Percentiles rank a stretch among this genome's conserved stretches.
phyloP scores from a whole-genome alignment of 2,888 invertebrate genomes.

The Petrophora chlorosata region DNA sequence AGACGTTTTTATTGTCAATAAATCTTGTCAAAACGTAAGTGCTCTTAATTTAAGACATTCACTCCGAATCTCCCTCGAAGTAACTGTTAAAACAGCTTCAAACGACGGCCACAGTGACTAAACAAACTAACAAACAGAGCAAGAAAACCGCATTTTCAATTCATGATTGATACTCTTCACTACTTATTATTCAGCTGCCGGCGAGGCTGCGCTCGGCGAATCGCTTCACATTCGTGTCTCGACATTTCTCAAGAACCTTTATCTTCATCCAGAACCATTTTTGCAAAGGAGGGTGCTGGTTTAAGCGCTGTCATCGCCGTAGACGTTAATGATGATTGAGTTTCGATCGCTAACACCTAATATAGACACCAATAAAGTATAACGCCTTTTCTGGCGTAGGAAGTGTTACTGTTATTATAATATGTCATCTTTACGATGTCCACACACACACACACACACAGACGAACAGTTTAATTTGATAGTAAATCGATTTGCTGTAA shows the following conservation, averaged over 20 bases:
- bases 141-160: constrained; percentile 6
- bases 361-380: background rate
- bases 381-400: background rate
- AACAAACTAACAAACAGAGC: background rate
- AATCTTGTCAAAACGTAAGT: background rate
- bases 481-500: constrained; percentile 13
- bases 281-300: background rate
- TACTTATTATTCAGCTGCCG: constrained; percentile 5
- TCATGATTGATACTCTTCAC: constrained; percentile 5
- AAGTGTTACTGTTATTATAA: constrained; percentile 18
- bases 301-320: background rate
- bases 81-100: background rate
- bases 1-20: background rate
- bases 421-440: constrained; percentile 17
- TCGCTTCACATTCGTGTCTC: background rate
- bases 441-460: constrained; percentile 2
- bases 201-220: background rate
- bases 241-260: background rate
- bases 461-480: background rate
- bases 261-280: background rate
- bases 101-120: background rate
- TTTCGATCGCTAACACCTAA: background rate
- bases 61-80: background rate
- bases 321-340: background rate
- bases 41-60: constrained; percentile 1